A percentile compares a stretch with the other conserved stretches of the same genome.
Conservation (phyloP, 2,888 invertebrate genomes). For the Brassicogethes aeneus region DNA sequence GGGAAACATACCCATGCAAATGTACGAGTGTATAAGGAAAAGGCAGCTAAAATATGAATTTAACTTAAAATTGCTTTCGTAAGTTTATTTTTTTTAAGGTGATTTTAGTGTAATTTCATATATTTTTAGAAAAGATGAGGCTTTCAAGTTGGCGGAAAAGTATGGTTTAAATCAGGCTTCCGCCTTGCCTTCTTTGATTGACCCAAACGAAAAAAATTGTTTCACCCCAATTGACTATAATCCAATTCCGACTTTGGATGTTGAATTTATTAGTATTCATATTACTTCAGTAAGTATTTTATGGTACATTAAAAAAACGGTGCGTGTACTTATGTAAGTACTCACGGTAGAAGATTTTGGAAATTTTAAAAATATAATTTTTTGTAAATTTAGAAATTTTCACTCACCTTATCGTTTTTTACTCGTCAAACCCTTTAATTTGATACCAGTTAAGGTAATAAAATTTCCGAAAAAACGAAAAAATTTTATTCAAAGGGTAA, state of each 20-base stretch:
- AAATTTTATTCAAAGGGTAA: no score
- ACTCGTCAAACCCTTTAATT: no score
- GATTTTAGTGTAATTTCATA: no score
- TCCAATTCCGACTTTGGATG: slow-evolving; percentile 26
- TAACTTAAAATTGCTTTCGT: slow-evolving; percentile 49
- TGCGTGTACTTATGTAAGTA: no score
- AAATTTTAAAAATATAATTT: no score
- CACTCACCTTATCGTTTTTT: no score
- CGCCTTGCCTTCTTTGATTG: no score
- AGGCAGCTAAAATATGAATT: slow-evolving; percentile 49
- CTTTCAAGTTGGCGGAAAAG: slow-evolving; percentile 42
- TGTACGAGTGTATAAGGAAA: slow-evolving; percentile 67
- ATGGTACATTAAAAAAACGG: no score
- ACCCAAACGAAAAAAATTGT: not conserved
- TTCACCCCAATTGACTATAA: slow-evolving; percentile 13
- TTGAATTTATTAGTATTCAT: slow-evolving; percentile 21
- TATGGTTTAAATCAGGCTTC: slow-evolving; percentile 19
- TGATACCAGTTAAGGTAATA: no score
- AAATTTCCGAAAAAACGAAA: no score
- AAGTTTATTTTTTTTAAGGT: slow-evolving; percentile 34
- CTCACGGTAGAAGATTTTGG: no score
- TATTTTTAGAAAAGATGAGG: slow-evolving; percentile 42
- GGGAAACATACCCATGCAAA: slow-evolving; percentile 56
- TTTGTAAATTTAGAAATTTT: no score
- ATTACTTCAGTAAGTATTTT: slow-evolving; percentile 25